Evolutionary conservation across 2,888 invertebrate species (phyloP).

Genomic region (Erebia ligea): DNA sequence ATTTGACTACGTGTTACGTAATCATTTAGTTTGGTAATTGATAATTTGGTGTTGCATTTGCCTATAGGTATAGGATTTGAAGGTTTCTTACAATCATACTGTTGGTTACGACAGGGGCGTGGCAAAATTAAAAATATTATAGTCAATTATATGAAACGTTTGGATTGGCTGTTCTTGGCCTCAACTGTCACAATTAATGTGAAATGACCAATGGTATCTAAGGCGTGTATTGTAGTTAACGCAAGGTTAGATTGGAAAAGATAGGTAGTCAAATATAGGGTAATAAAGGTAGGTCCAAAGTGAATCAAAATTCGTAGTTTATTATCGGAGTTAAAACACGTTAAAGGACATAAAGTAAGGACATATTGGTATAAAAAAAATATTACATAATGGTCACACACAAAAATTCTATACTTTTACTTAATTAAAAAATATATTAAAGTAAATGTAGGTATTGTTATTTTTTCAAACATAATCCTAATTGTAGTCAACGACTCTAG

Average conservation of each 20-base stretch:
- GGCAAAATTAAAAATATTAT: conserved; percentile 22
- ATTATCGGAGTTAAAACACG: too few relatives aligned
- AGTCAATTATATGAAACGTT: conserved; percentile 9
- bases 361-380: too few relatives aligned
- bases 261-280: not conserved
- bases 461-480: too few relatives aligned
- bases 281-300: too few relatives aligned
- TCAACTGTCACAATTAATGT: conserved; percentile 18
- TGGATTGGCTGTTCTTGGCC: conserved; percentile 34
- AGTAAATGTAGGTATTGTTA: too few relatives aligned
- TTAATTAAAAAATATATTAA: too few relatives aligned
- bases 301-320: too few relatives aligned
- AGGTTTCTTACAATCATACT: conserved; percentile 2
- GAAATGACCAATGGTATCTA: conserved; percentile 30
- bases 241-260: conserved; percentile 31
- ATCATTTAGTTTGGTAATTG: too few relatives aligned
- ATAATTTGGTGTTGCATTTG: not conserved
- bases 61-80: not conserved
- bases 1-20: not conserved
- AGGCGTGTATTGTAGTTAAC: conserved; percentile 24
- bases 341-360: too few relatives aligned
- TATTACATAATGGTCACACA: too few relatives aligned
- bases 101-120: conserved; percentile 15
- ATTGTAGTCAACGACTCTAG: too few relatives aligned
- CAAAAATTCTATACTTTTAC: too few relatives aligned